Base-by-base conservation (phyloP, 2,888 invertebrate genomes). In the Drosophila limbata region DNA sequence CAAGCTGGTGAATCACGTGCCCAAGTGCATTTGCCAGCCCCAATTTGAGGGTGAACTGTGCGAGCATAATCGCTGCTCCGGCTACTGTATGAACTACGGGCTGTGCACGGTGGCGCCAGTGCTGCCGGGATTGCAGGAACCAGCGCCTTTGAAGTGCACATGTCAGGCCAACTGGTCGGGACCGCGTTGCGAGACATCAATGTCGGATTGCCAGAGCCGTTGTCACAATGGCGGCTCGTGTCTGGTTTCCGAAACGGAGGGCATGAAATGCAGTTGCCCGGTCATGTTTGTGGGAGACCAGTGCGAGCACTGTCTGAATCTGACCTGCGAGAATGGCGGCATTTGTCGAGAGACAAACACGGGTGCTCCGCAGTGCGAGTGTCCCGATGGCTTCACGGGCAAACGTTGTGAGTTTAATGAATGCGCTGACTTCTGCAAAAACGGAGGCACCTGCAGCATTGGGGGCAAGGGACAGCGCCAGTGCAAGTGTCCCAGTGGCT, bases 61-160 rank as follows among this genome's bases (percentile, higher is more conserved):
- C 92, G 94, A 95, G 90, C 94, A 94, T 84, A 95, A 95, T 91
- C 94, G 94, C 61, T 96, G 96, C 89, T 94, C 95, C 3, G 95
- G 94, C 8, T 94, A 94, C 90, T 96, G 96, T 86, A 93, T 94
- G 81, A 95, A 95, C 89, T 94, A 94, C 71, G 95, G 94, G 39
- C 86, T 93, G 61, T 95, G 95, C 77, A 93, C 93, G 52, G 91
- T 94, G 81, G 92, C 84, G 62, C 91, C 86, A 40, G 90, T 88
- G 60, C 35, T 92, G 67, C 91, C 90, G 0, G 90, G 90, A 1
- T 77, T 90, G 8, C 57, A 72, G 6, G 90, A 91, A 3, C 92
- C 91, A 4, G 92, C 92, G 17, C 90, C 89, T 13, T 83, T 92
- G 19, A 92, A 94, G 89, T 95, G 95, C 79, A 93, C 92, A 61